A percentile compares a stretch with the other conserved stretches of the same genome.
Conservation (phyloP, 2,797 vertebrate species). For the Sebastes iracundus region DNA sequence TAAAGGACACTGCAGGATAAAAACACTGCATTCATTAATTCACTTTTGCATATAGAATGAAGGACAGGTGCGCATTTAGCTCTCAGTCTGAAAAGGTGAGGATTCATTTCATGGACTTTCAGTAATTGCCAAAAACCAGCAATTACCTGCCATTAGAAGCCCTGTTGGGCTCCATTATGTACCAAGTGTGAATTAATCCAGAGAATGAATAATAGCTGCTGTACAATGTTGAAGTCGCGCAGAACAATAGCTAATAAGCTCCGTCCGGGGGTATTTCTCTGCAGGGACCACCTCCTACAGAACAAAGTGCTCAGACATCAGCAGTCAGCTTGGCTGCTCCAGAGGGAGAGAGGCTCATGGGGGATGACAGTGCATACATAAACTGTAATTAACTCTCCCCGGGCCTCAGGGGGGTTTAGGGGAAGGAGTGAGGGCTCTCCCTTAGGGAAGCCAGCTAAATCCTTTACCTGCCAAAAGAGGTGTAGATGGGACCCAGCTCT, state of each 20-base stretch:
- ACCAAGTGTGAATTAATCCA: conserved; percentile 39
- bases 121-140: conserved; percentile 23
- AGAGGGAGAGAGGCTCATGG: conserved; percentile 66
- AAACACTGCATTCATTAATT: conserved; percentile 14
- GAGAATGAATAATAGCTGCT: conserved; percentile 39
- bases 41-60: background rate
- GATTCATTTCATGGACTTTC: conserved; percentile 25
- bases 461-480: conserved; percentile 67
- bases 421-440: conserved; percentile 25
- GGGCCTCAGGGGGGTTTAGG: conserved; percentile 46
- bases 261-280: conserved; percentile 56
- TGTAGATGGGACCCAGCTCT: conserved; percentile 63
- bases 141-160: conserved; percentile 28
- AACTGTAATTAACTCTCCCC: conserved; percentile 80
- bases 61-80: background rate
- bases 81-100: background rate
- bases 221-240: conserved; percentile 30
- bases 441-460: conserved; percentile 57
- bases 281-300: conserved; percentile 51
- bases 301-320: conserved; percentile 66
- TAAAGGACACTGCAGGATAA: background rate
- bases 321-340: conserved; percentile 53
- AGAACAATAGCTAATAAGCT: conserved; percentile 64
- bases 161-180: conserved; percentile 36
- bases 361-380: conserved; percentile 72